Base-by-base conservation (phyloP, 2,888 invertebrate genomes). In the Lochmaea capreae region DNA sequence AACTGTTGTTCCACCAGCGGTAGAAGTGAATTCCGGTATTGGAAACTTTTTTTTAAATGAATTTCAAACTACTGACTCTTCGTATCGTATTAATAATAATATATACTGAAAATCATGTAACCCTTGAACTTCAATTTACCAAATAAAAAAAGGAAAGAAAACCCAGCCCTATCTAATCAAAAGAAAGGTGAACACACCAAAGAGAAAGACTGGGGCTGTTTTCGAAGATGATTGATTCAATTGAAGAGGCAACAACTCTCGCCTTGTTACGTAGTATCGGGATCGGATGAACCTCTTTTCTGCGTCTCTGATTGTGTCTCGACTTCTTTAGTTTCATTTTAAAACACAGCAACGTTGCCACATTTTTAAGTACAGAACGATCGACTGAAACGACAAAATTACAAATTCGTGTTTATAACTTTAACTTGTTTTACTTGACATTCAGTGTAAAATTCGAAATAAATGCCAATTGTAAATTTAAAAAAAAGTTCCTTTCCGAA, bases 261-360 rank as follows among this genome's bases (percentile, higher is more conserved):
- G 63, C 52, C 52, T 70, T 63, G 22, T 70, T 65, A 70, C 70
- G 42, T 39, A 57, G 57, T 70, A 70, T 70, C 63, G 63, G 33
- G 79, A 80, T 80, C 79, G 79, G 79, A 77, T 79, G 79, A 78
- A 79, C 72, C 78, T 79, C 75, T 58, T 52, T 71, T 72, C 72
- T 67, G 39, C 67, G 76, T 75, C 76, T 72, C 77, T 80, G 80
- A 79, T 79, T 80, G 79, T 78, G 80, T 79, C 77, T 73, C 72
- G 76, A 76, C 76, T 75, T 74, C 75, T 85, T 83, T 84, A 81
- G 57, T 65, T 54, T 72, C 68, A 42, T 67, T 71, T 65, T 68
- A 59, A 39, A 14, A 43, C 33, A 10, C 8, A 11, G 16, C 59
- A 14, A n/a, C 43, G 62, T 54, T 54, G 54, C 54, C 54, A 54